Conservation (phyloP, 2,797 vertebrate species). For the Borostomias antarcticus region DNA sequence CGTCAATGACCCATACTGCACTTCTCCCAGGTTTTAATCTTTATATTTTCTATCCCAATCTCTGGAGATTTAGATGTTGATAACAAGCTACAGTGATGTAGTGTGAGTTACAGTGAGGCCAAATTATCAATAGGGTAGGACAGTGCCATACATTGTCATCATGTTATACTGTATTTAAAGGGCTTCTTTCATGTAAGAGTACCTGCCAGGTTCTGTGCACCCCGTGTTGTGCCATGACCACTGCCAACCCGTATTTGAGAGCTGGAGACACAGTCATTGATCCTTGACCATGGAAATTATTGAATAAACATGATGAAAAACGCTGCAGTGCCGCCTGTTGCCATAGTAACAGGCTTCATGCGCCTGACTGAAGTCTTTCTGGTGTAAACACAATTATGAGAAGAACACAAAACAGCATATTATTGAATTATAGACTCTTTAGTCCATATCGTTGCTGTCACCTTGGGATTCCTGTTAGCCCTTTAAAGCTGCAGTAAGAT, state of each 20-base stretch:
- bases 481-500: no score
- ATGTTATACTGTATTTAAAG: background rate
- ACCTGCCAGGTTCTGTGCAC: background rate
- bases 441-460: no score
- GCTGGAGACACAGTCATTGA: conserved; percentile 11
- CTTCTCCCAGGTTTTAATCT: no score
- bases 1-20: no score
- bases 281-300: conserved; percentile 25
- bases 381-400: background rate
- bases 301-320: conserved; percentile 23
- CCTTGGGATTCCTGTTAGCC: no score
- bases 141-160: background rate
- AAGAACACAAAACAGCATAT: no score
- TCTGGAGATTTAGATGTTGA: no score
- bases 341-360: conserved; percentile 17
- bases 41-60: no score
- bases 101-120: no score
- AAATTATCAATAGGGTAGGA: background rate
- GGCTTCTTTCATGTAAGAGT: background rate
- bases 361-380: conserved; percentile 2
- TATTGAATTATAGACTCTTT: no score
- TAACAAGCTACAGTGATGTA: no score
- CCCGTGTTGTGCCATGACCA: conserved; percentile 7
- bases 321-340: conserved; percentile 10
- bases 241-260: background rate